Conservation (phyloP, 2,113 vertebrate genomes). For the Brachirus orientalis region DNA sequence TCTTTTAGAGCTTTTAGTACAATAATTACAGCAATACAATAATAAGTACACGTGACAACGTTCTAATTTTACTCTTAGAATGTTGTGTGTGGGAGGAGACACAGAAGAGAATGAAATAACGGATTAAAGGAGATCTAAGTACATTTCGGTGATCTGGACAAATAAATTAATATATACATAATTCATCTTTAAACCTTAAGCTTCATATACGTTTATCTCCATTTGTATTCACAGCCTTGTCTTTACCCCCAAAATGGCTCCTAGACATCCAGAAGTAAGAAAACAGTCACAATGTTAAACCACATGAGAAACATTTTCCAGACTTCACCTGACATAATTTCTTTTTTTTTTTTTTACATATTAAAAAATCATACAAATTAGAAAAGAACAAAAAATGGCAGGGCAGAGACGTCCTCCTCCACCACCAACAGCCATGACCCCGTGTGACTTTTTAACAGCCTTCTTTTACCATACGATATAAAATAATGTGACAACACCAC, state of each 20-base stretch:
- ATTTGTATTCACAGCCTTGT: not conserved
- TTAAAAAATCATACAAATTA: not conserved
- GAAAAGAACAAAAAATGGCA: not conserved
- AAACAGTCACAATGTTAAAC: not conserved
- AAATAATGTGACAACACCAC: conserved; percentile 31
- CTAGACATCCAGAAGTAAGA: not conserved
- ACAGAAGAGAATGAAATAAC: too few species aligned
- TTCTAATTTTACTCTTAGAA: too few species aligned
- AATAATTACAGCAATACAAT: too few species aligned
- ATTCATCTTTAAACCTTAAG: too few species aligned
- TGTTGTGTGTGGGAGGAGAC: too few species aligned
- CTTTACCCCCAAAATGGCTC: not conserved
- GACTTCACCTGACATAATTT: too few species aligned
- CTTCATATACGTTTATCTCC: not conserved
- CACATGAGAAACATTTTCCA: not conserved
- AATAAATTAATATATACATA: not conserved
- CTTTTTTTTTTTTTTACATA: too few species aligned
- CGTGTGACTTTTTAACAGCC: conserved; percentile 56
- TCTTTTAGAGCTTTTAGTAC: too few species aligned
- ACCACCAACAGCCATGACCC: conserved; percentile 39
- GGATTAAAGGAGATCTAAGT: not conserved
- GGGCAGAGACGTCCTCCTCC: conserved; percentile 6
- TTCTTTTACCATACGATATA: too few species aligned
- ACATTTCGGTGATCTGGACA: not conserved
- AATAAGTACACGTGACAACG: too few species aligned